Conservation (phyloP, 2,797 vertebrate genomes). For the Pantherophis vulpinus region DNA sequence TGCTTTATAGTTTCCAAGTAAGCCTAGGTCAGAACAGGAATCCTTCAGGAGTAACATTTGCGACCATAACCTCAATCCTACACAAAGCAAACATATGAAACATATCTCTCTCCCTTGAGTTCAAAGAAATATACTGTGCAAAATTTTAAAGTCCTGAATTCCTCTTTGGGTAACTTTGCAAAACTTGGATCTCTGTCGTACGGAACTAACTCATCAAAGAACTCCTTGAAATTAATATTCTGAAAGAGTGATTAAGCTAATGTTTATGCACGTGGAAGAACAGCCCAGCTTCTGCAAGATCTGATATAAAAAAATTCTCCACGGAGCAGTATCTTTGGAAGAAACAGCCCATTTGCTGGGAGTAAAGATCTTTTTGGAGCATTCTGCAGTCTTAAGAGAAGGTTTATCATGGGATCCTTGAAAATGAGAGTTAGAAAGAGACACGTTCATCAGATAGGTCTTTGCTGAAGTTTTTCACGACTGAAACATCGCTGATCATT, state of each 20-base stretch:
- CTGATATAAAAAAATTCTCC: constrained; percentile 48
- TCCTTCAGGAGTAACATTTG: neutral
- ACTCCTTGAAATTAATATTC: constrained; percentile 15
- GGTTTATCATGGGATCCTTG: constrained; percentile 55
- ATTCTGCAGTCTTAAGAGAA: constrained; percentile 53
- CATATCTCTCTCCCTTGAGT: neutral
- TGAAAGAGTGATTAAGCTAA: constrained; percentile 13
- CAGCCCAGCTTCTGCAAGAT: constrained; percentile 32
- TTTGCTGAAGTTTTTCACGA: constrained; percentile 33
- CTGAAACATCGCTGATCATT: constrained; percentile 54
- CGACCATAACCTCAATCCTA: constrained; percentile 22
- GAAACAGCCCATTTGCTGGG: constrained; percentile 42
- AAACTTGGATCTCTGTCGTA: neutral
- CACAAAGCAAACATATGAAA: neutral
- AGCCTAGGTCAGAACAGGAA: no score
- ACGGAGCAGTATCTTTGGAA: constrained; percentile 51
- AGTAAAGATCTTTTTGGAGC: constrained; percentile 59
- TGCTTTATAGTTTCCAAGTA: no score
- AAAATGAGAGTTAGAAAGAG: constrained; percentile 44
- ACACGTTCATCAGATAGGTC: constrained; percentile 53
- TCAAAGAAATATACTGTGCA: neutral
- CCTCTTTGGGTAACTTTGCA: constrained; percentile 8
- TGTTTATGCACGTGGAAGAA: constrained; percentile 8
- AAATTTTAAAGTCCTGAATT: constrained; percentile 25
- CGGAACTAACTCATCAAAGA: neutral